A percentile compares a stretch with the other conserved stretches of the same genome.
Conservation (phyloP, 2,113 vertebrate genomes). For the Cygnus atratus region DNA sequence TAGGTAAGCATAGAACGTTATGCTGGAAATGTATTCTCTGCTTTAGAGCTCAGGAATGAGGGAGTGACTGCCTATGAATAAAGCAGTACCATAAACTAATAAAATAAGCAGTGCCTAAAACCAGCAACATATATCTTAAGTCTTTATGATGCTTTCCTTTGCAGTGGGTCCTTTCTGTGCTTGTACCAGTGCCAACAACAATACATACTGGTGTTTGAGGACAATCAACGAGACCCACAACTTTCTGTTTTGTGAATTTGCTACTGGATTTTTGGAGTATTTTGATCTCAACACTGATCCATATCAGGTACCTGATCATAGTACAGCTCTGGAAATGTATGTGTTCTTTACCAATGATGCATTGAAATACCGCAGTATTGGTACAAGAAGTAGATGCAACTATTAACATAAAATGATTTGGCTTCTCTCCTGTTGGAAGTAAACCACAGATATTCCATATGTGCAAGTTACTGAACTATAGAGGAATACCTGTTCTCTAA, state of each 20-base stretch:
- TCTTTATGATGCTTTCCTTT: not conserved
- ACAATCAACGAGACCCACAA: slow-evolving; percentile 98
- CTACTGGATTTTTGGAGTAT: slow-evolving; percentile 96
- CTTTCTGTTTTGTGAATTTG: slow-evolving; percentile 98
- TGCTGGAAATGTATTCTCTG: not conserved
- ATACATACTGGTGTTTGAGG: slow-evolving; percentile 96
- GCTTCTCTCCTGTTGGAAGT: not conserved
- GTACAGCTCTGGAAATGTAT: not conserved
- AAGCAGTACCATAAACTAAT: not conserved
- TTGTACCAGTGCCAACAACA: slow-evolving; percentile 98
- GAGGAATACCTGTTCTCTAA: not conserved
- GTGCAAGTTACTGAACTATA: not conserved
- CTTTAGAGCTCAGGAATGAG: not conserved
- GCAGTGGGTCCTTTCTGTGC: slow-evolving; percentile 98
- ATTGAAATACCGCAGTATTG: fast-evolving
- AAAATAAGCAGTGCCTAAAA: not conserved
- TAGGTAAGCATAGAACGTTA: not conserved
- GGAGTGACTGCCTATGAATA: not conserved
- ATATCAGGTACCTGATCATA: slow-evolving; percentile 84
- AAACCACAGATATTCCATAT: not conserved
- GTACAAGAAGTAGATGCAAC: not conserved
- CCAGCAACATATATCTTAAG: not conserved
- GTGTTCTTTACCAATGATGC: not conserved
- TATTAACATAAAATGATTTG: fast-evolving
- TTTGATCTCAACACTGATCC: slow-evolving; percentile 96